Evolutionary conservation across 1,140 invertebrate species (phyloP), one percentile per base, ranked within the genome.

Genomic region (Carcinoscorpius rotundicauda): DNA sequence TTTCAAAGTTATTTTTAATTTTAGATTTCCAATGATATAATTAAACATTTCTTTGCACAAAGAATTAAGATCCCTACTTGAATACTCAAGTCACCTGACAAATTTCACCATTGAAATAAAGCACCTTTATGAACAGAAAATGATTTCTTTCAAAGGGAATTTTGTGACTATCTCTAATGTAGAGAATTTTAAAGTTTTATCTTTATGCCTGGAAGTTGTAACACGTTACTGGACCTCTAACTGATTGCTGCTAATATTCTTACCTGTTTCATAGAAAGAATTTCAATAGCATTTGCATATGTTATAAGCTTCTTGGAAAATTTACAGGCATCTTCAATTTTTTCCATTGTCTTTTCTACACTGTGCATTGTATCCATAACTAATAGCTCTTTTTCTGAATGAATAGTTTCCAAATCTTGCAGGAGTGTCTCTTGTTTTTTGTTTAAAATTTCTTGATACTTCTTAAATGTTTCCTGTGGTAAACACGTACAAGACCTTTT

Each of bases 361-460:
- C 79, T 82, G 67, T 92, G 85, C 73, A 88, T 87, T 52, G 87
- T 79, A 71, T 93, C 89, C 89, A 93, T 93, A 48, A 93, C 85
- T 75, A 87, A 86, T 4, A 94, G 78, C 76, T 94, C 91, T 69
- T 89, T 83, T 72, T 87, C 83, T 51, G 86, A 88, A 75, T 95
- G 91, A 60, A 92, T 76, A 69, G 83, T 81, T 70, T 88, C 86
- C 11, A 95, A 80, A 73, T 92, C 86, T 66, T 85, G 81, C 3
- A 93, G 75, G 29, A 86, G 78, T 59, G 83, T 84, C 71, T 93
- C 89, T 66, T 85, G 83, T 69, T 84, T 84, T 70, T 86, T 84
- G 71, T 94, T 89, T 59, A 95, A 76, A 62, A 89, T 79, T 51
- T 86, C 86, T 76, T 90, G 90, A 71, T 89, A 93, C 67, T 76